A percentile compares a stretch with the other conserved stretches of the same genome.
These are phyloP conservation scores for Platyscapa corneri DNA, from an alignment of 1,140 invertebrate genomes.

Conservation along the genomic window DNA sequence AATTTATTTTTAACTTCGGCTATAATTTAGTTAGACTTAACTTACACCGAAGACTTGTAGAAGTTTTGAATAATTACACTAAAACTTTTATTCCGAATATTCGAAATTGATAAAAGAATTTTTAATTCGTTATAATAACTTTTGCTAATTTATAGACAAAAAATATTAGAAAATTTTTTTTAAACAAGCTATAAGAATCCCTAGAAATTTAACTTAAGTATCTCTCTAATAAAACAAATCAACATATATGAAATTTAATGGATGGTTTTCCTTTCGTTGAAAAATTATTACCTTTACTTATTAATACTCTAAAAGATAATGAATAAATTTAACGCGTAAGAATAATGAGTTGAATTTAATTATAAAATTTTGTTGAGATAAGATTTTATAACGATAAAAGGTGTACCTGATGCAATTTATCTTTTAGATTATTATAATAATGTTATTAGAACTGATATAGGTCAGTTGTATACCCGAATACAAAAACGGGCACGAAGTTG, in stretches of 20 bases:
- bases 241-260: background rate
- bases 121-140: background rate
- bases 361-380: background rate
- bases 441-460: background rate
- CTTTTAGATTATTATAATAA: background rate
- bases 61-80: constrained; percentile 8
- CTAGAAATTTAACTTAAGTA: too few relatives aligned
- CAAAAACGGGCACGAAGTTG: background rate
- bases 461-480: background rate
- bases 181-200: background rate
- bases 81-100: background rate
- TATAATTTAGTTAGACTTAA: background rate
- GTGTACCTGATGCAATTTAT: background rate
- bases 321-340: background rate
- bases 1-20: background rate
- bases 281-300: background rate
- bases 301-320: background rate
- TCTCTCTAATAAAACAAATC: background rate
- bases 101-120: background rate
- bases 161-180: background rate
- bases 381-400: background rate
- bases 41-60: background rate
- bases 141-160: background rate
- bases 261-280: background rate
- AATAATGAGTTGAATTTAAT: background rate